phyloP scores from a whole-genome alignment of 2,113 vertebrate species.

The Podilymbus podiceps region DNA sequence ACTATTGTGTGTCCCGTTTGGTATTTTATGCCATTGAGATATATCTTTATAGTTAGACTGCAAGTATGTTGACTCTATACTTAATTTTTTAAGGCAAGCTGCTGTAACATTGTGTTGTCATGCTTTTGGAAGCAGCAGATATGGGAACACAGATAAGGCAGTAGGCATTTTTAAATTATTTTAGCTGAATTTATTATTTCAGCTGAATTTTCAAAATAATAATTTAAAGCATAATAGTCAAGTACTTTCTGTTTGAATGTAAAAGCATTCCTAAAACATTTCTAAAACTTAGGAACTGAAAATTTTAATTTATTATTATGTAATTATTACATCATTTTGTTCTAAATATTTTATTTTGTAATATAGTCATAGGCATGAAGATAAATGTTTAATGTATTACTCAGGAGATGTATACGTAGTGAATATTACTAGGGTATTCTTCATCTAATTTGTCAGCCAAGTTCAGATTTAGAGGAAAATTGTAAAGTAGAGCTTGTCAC shows the following conservation, averaged over 20 bases:
- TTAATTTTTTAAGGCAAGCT: background rate
- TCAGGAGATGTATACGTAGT: background rate
- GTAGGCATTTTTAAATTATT: background rate
- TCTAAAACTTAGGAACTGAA: background rate
- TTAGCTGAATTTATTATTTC: background rate
- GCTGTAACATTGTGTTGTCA: background rate
- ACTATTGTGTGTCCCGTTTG: background rate
- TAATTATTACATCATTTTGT: background rate
- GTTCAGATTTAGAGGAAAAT: background rate
- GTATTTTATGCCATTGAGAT: background rate
- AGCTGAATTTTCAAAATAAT: background rate
- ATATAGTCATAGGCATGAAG: background rate
- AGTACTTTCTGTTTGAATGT: background rate
- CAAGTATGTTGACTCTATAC: background rate
- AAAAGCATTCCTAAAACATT: background rate
- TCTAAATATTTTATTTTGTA: background rate
- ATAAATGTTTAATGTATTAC: background rate
- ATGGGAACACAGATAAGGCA: background rate
- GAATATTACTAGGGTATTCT: background rate
- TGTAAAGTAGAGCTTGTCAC: background rate
- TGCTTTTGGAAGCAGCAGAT: background rate
- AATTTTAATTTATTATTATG: background rate
- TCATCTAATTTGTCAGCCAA: background rate
- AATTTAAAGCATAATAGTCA: background rate
- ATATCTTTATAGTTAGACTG: background rate